Evolutionary conservation across 1,140 invertebrate species (phyloP).

Genomic region (Megalopta genalis): DNA sequence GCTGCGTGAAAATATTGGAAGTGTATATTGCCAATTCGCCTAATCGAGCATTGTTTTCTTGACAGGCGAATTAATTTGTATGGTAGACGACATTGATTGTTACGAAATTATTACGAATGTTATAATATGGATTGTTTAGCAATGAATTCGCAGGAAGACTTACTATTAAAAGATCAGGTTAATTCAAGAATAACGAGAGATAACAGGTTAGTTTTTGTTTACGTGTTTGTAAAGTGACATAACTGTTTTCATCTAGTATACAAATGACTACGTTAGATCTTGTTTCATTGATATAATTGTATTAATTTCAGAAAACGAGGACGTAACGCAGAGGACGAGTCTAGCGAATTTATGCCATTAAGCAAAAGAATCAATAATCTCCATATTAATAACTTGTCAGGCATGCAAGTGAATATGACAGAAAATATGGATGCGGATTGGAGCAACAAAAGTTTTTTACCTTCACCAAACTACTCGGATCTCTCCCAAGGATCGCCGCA

Average conservation of each 20-base stretch:
- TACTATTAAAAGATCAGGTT: background rate
- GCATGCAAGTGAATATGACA: constrained; percentile 59
- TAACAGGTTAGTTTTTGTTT: constrained; percentile 66
- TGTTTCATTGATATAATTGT: constrained; percentile 5
- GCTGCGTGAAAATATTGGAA: background rate
- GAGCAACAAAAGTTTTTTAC: constrained; percentile 66
- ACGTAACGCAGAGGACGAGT: constrained; percentile 83
- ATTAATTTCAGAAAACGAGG: constrained; percentile 83
- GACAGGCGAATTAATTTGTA: background rate
- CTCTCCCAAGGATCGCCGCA: constrained; percentile 74
- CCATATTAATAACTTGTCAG: constrained; percentile 83
- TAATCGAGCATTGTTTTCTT: constrained; percentile 39
- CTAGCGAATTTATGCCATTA: constrained; percentile 87
- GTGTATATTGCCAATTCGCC: constrained; percentile 15
- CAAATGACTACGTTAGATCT: background rate
- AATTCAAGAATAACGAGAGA: constrained; percentile 61
- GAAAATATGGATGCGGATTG: constrained; percentile 73
- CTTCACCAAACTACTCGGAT: constrained; percentile 76
- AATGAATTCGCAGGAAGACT: constrained; percentile 24
- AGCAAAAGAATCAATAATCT: constrained; percentile 90
- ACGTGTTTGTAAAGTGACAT: constrained; percentile 22
- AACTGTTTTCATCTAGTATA: constrained; percentile 1
- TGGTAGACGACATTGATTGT: background rate
- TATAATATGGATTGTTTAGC: constrained; percentile 33
- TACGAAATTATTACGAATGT: background rate